These are phyloP conservation scores for Campoplex nolae DNA, from an alignment of 2,888 invertebrate species.

Conservation along the genomic window DNA sequence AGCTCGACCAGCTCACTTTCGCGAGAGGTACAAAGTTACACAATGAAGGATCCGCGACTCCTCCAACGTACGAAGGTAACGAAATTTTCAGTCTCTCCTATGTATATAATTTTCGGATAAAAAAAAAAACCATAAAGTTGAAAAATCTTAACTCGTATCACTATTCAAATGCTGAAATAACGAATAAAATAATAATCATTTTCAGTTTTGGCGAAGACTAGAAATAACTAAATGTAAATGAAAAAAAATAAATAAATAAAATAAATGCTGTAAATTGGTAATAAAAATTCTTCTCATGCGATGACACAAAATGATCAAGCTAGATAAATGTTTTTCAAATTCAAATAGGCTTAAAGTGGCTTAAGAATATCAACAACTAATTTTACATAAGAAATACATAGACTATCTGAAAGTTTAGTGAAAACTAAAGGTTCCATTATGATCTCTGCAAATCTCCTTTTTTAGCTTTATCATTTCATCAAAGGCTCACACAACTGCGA, in stretches of 20 bases:
- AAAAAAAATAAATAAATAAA: background rate
- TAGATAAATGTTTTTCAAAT: background rate
- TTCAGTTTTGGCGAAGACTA: background rate
- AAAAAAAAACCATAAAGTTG: background rate
- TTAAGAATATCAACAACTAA: background rate
- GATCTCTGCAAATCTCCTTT: background rate
- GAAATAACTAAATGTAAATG: background rate
- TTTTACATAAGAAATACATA: background rate
- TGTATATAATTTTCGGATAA: constrained; percentile 18
- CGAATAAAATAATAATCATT: background rate
- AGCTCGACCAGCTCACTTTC: constrained; percentile 88
- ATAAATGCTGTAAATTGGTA: background rate
- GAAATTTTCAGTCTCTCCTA: constrained; percentile 54
- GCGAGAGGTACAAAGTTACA: constrained; percentile 87
- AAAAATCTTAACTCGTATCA: background rate
- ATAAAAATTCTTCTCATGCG: background rate
- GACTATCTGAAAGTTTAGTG: constrained; percentile 1
- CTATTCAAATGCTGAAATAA: background rate
- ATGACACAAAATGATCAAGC: too few relatives aligned
- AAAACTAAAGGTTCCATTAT: background rate
- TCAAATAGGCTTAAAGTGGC: background rate
- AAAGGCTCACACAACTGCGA: background rate
- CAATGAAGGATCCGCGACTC: constrained; percentile 85
- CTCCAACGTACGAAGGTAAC: constrained; percentile 84
- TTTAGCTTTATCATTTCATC: constrained; percentile 4